Conservation (phyloP, 2,113 vertebrate species). For the Ceuthmochares aereus region DNA sequence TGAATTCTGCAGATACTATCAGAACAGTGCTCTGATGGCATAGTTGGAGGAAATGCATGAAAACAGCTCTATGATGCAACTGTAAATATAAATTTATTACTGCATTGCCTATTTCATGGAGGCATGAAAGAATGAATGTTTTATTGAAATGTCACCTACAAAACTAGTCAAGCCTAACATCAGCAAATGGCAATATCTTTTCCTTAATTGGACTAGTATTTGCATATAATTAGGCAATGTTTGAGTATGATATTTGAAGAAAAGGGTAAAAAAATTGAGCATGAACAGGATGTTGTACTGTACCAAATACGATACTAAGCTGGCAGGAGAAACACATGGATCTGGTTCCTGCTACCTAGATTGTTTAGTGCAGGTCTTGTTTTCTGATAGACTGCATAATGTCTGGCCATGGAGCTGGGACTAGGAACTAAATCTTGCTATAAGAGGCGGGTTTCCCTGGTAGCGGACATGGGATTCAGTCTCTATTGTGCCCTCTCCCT, state of each 20-base stretch:
- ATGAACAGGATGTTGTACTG: not conserved
- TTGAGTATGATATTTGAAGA: not conserved
- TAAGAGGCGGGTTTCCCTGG: not conserved
- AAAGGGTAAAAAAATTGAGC: not conserved
- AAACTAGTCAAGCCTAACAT: not conserved
- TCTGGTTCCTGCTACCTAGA: not conserved
- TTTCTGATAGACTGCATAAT: not conserved
- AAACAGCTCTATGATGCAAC: not conserved
- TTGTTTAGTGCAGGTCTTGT: not conserved
- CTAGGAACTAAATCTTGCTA: not conserved
- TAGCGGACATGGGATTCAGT: not conserved
- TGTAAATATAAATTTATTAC: constrained; percentile 4
- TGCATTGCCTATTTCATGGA: not conserved
- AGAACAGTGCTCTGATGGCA: not conserved
- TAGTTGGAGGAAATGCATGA: not conserved
- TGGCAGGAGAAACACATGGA: not conserved
- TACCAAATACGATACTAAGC: not conserved
- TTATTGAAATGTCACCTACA: not conserved
- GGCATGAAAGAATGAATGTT: not conserved
- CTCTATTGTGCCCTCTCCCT: not conserved
- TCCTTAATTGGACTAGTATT: not conserved
- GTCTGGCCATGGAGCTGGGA: not conserved
- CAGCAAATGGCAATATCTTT: not conserved
- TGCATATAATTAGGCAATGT: not conserved
- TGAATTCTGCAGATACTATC: not conserved